Conservation (phyloP, 2,797 vertebrate genomes). For the Melanotaenia parkinsoni region DNA sequence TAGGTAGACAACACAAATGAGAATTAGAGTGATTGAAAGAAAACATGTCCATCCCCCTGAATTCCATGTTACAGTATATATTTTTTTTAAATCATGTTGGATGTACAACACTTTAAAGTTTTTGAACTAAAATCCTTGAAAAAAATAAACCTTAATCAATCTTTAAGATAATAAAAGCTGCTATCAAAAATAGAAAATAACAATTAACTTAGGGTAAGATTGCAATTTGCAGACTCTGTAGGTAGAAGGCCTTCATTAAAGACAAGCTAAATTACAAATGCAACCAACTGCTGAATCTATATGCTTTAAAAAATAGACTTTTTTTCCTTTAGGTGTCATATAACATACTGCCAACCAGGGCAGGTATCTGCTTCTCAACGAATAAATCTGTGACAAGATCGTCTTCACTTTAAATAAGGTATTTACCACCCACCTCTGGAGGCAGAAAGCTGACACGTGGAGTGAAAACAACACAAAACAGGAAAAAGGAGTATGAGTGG, state of each 20-base stretch:
- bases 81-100: conserved; percentile 8
- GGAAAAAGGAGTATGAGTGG: conserved; percentile 11
- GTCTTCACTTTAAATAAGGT: conserved; percentile 10
- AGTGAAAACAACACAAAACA: conserved; percentile 25
- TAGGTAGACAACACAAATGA: conserved; percentile 45
- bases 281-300: not conserved
- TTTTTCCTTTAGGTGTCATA: conserved; percentile 4
- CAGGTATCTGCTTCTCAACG: conserved; percentile 29
- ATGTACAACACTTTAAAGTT: conserved; percentile 29
- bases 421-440: conserved; percentile 38
- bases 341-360: conserved; percentile 7
- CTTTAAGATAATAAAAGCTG: conserved; percentile 30
- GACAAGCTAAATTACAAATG: not conserved
- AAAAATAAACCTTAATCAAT: conserved; percentile 22
- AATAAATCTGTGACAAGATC: conserved; percentile 13
- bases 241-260: not conserved
- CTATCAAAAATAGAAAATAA: conserved; percentile 15
- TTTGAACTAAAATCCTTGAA: conserved; percentile 34
- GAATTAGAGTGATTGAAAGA: conserved; percentile 6
- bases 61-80: conserved; percentile 48
- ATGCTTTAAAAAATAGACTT: conserved; percentile 1
- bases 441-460: conserved; percentile 24
- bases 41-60: not conserved
- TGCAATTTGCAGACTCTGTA: not conserved
- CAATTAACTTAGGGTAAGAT: not conserved